Base-by-base conservation (phyloP, 2,888 invertebrate species). In the Athetis lepigone region DNA sequence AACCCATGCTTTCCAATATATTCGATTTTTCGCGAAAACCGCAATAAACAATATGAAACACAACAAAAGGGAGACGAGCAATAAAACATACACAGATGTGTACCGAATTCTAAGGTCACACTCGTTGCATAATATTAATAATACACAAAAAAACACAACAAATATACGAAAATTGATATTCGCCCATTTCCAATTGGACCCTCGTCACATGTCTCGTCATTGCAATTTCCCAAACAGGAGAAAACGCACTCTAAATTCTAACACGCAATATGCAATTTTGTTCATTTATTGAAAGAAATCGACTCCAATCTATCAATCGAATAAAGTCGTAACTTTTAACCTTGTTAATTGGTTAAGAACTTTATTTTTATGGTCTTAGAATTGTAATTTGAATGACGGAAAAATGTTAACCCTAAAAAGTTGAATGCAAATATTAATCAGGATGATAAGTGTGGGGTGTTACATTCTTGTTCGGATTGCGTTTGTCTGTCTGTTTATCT, bases 31-130 rank as follows among this genome's bases (percentile, higher is more conserved):
- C 4, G 7, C 49, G 21, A 45, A 39, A 29, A 52, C 9, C 56
- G 52, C 70, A 70, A 59, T 64, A 79, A 58, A 58, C 66, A 69
- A 64, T 62, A 64, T 61, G 50, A 37, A 52, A 52, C 16, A 2
- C 19, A 79, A 79, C 81, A 80, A 78, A 79, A 69, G 73, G 74
- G 77, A 78, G 75, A 82, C 79, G 79, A 80, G 75, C 84, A 90
- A 90, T 89, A 87, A 86, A 84, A 77, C 65, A 66, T 43, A 79
- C 86, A 87, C 91, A 92, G 88, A 91, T 91, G 92, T 81, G 92
- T 85, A 79, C 76, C 90, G 68, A 91, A 91, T 90, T 80, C 59
- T 70, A 78, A 87, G 86, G 88, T 89, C 86, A 85, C 83, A 79
- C 62, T 81, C 80, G 79, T 87, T 87, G 86, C 85, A 84, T 87